These are phyloP conservation scores for Caranx ignobilis DNA, from an alignment of 2,113 vertebrate genomes.

Conservation along the genomic window DNA sequence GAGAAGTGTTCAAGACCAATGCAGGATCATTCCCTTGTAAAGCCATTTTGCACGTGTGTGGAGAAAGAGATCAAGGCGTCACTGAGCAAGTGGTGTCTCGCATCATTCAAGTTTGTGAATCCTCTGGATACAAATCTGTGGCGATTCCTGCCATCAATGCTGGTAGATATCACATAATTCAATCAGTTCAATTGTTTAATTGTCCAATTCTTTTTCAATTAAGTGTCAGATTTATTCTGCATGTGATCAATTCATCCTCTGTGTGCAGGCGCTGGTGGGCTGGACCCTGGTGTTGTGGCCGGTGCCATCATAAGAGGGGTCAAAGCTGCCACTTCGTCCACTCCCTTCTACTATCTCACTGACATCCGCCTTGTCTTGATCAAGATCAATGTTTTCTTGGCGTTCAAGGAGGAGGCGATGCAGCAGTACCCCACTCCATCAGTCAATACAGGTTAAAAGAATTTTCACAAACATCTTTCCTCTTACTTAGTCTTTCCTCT, in stretches of 20 bases:
- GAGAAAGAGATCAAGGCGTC: conserved; percentile 16
- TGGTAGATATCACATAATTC: conserved; percentile 48
- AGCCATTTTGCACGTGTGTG: conserved; percentile 73
- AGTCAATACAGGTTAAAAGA: conserved; percentile 48
- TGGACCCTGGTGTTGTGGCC: conserved; percentile 63
- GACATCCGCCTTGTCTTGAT: conserved; percentile 63
- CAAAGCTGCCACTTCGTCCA: conserved; percentile 7
- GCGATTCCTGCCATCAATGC: conserved; percentile 77
- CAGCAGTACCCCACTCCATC: conserved; percentile 37
- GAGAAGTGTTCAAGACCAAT: conserved; percentile 47
- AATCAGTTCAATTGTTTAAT: not conserved
- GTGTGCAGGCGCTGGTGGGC: conserved; percentile 60
- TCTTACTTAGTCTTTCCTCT: not conserved
- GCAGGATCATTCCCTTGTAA: conserved; percentile 70
- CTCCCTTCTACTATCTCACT: conserved; percentile 18
- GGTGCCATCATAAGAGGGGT: conserved; percentile 69
- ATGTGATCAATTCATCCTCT: not conserved
- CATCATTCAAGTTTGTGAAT: conserved; percentile 67
- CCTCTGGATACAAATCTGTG: conserved; percentile 51
- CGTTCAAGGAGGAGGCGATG: conserved; percentile 60
- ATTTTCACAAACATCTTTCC: not conserved
- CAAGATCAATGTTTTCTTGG: conserved; percentile 68
- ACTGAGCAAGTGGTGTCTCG: conserved; percentile 48
- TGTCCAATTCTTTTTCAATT: not conserved
- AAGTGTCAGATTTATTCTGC: not conserved